phyloP scores from a whole-genome alignment of 2,888 invertebrate species.

The Drosophila rubida region DNA sequence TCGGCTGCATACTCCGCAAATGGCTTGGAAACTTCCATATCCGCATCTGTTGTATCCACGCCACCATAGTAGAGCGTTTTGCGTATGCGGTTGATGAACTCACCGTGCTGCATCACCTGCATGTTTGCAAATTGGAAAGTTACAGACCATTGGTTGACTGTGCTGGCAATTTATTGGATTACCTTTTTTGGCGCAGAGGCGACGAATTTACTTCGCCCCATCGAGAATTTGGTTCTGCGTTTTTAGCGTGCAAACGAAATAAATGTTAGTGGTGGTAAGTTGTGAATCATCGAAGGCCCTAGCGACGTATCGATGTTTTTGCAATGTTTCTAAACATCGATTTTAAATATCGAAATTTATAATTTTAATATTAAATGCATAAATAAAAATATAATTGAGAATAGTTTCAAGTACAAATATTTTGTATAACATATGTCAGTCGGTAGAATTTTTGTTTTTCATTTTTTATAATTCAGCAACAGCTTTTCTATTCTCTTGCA shows the following conservation, averaged over 20 bases:
- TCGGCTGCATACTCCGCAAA: slow-evolving; percentile 92
- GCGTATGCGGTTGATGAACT: slow-evolving; percentile 92
- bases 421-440: neutral
- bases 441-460: neutral
- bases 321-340: neutral
- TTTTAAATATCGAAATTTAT: neutral
- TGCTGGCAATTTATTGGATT: neutral
- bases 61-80: slow-evolving; percentile 95
- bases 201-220: slow-evolving; percentile 81
- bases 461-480: neutral
- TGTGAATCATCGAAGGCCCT: neutral
- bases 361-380: neutral
- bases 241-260: slow-evolving; percentile 30
- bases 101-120: slow-evolving; percentile 87
- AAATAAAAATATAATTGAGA: neutral
- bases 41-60: slow-evolving; percentile 86
- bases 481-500: no score
- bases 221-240: slow-evolving; percentile 35
- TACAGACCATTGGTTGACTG: neutral
- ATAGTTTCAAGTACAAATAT: slow-evolving; percentile 8
- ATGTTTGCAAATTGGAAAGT: neutral
- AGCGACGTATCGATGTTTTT: neutral
- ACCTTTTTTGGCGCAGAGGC: slow-evolving; percentile 70
- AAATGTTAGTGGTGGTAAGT: neutral
- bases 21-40: slow-evolving; percentile 88